phyloP scores from a whole-genome alignment of 2,888 invertebrate species.

The Mongoloraphidia duomilia region DNA sequence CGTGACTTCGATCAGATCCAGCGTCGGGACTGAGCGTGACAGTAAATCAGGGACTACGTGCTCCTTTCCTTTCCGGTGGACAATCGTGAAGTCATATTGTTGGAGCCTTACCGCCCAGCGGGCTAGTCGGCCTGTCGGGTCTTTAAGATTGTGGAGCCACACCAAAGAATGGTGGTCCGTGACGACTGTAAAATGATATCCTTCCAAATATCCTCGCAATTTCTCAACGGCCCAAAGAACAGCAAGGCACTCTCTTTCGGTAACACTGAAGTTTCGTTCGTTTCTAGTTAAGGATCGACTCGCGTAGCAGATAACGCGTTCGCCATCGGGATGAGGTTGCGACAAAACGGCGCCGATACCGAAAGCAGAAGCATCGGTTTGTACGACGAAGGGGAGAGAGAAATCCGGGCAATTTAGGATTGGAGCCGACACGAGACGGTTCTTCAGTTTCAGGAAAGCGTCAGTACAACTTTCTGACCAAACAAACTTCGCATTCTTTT shows the following conservation, averaged over 20 bases:
- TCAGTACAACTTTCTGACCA: slow-evolving; percentile 5
- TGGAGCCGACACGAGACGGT: slow-evolving; percentile 7
- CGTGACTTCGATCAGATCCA: not conserved
- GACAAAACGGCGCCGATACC: slow-evolving; percentile 11
- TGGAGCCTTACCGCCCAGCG: slow-evolving; percentile 10
- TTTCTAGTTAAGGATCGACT: slow-evolving; percentile 5
- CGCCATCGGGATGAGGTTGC: slow-evolving; percentile 8
- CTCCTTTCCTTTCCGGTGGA: slow-evolving; percentile 10
- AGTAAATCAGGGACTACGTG: slow-evolving; percentile 11
- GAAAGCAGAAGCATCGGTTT: slow-evolving; percentile 8
- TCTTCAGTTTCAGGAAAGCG: slow-evolving; percentile 5
- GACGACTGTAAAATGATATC: slow-evolving; percentile 14
- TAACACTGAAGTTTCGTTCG: too few relatives aligned
- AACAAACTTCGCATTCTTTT: slow-evolving; percentile 5
- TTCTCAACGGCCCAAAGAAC: slow-evolving; percentile 14
- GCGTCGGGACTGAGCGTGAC: not conserved
- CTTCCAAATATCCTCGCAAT: slow-evolving; percentile 17
- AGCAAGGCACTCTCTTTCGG: slow-evolving; percentile 16
- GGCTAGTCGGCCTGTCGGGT: slow-evolving; percentile 13
- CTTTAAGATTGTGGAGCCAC: slow-evolving; percentile 15
- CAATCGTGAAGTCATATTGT: slow-evolving; percentile 11
- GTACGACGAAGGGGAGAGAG: slow-evolving; percentile 5
- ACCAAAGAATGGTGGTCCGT: slow-evolving; percentile 16
- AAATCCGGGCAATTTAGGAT: slow-evolving; percentile 14
- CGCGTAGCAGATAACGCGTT: slow-evolving; percentile 12